Percentiles rank a stretch among this genome's conserved stretches.
Conservation (phyloP, 2,113 vertebrate genomes). For the Phylloscopus trochilus region DNA sequence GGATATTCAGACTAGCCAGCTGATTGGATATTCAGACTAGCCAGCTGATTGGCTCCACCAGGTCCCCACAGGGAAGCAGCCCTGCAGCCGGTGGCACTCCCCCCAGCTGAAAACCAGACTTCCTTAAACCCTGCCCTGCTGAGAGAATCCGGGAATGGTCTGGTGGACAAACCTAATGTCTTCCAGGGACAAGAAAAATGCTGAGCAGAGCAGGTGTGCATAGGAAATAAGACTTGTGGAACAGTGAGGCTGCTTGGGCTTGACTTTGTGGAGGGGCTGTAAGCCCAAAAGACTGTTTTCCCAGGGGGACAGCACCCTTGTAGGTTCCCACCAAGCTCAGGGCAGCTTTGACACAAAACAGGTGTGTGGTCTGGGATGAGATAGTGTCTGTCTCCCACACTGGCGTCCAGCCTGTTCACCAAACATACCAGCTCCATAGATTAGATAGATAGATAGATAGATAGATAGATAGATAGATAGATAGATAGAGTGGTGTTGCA, state of each 20-base stretch:
- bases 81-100: rapidly evolving
- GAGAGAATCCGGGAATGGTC: background rate
- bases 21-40: no score
- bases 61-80: rapidly evolving
- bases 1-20: background rate
- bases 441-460: no score
- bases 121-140: background rate
- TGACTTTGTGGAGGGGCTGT: background rate
- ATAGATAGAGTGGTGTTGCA: background rate
- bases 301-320: rapidly evolving
- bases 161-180: background rate
- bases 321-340: background rate
- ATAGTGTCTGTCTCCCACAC: background rate
- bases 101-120: rapidly evolving
- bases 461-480: no score
- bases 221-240: background rate
- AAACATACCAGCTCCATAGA: background rate
- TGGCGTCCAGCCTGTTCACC: background rate
- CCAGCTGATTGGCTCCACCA: background rate
- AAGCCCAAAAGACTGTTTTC: background rate
- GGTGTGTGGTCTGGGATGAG: background rate
- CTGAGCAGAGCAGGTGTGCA: background rate
- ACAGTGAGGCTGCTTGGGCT: background rate
- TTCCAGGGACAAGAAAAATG: background rate
- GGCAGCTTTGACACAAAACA: background rate